Conservation (phyloP, 2,113 vertebrate species). For the Lophius piscatorius region DNA sequence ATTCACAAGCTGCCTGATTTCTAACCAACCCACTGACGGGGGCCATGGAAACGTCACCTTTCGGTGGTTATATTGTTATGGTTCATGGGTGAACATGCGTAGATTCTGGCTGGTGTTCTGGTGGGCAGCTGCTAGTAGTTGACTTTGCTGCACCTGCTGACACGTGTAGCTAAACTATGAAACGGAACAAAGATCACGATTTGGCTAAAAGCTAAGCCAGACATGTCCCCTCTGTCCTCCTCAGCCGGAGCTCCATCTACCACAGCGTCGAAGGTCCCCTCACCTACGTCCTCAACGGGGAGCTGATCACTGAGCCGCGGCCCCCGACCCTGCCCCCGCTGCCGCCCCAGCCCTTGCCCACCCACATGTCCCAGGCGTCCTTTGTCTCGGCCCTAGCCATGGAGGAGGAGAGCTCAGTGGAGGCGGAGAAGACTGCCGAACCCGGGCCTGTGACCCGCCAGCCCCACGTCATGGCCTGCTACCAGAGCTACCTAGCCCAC, state of each 20-base stretch:
- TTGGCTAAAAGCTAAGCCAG: too few relatives aligned
- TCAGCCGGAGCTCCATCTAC: slow-evolving; percentile 91
- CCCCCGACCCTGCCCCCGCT: slow-evolving; percentile 65
- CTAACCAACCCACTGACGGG: too few relatives aligned
- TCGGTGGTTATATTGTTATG: too few relatives aligned
- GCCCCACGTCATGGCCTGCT: slow-evolving; percentile 93
- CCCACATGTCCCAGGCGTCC: slow-evolving; percentile 93
- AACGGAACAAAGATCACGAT: neutral
- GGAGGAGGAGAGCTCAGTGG: slow-evolving; percentile 90
- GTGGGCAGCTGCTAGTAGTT: neutral
- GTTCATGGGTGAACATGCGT: too few relatives aligned
- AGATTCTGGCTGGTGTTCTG: neutral
- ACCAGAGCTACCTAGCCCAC: slow-evolving; percentile 92
- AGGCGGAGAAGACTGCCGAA: slow-evolving; percentile 85
- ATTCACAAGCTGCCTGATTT: too few relatives aligned
- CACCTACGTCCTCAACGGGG: slow-evolving; percentile 83
- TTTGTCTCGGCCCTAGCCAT: slow-evolving; percentile 95
- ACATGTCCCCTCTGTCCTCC: neutral
- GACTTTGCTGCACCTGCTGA: neutral
- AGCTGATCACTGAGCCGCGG: slow-evolving; percentile 84
- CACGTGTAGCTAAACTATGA: neutral
- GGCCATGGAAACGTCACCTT: too few relatives aligned
- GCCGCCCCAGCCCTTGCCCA: slow-evolving; percentile 81
- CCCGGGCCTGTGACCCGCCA: slow-evolving; percentile 87
- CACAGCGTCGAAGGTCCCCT: slow-evolving; percentile 96